These are phyloP conservation scores for Endotricha flammealis DNA, from an alignment of 2,888 invertebrate genomes.

Conservation along the genomic window DNA sequence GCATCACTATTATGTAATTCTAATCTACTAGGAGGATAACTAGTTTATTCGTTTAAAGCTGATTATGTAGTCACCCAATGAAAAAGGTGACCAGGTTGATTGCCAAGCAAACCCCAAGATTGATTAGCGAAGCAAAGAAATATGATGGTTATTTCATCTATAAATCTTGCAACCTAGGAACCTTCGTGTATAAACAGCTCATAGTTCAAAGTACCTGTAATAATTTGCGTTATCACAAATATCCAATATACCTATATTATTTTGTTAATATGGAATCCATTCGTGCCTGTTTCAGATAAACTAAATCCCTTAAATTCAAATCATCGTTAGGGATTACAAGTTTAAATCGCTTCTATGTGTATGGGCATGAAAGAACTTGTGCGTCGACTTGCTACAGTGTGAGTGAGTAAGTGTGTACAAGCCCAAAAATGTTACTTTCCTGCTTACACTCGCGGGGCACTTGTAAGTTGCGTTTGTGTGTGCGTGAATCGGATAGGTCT, in stretches of 20 bases:
- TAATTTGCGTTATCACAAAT: not conserved
- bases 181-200: too few relatives aligned
- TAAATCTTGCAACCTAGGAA: too few relatives aligned
- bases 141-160: too few relatives aligned
- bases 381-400: slow-evolving; percentile 45
- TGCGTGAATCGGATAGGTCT: slow-evolving; percentile 42
- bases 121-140: too few relatives aligned
- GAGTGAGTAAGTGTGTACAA: slow-evolving; percentile 66
- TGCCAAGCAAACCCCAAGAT: too few relatives aligned
- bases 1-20: too few relatives aligned
- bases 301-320: slow-evolving; percentile 68
- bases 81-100: too few relatives aligned
- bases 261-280: slow-evolving; percentile 12
- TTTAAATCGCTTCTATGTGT: slow-evolving; percentile 67
- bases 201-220: not conserved
- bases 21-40: too few relatives aligned
- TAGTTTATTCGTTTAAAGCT: too few relatives aligned
- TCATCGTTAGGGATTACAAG: slow-evolving; percentile 74
- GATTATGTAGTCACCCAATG: too few relatives aligned
- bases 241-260: slow-evolving; percentile 1
- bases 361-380: slow-evolving; percentile 47
- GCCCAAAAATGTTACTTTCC: slow-evolving; percentile 69
- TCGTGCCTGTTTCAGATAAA: slow-evolving; percentile 38
- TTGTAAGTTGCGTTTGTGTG: slow-evolving; percentile 46
- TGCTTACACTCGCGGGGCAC: slow-evolving; percentile 54